Conservation (phyloP, 1,140 invertebrate genomes). For the Zaprionus vittiger region DNA sequence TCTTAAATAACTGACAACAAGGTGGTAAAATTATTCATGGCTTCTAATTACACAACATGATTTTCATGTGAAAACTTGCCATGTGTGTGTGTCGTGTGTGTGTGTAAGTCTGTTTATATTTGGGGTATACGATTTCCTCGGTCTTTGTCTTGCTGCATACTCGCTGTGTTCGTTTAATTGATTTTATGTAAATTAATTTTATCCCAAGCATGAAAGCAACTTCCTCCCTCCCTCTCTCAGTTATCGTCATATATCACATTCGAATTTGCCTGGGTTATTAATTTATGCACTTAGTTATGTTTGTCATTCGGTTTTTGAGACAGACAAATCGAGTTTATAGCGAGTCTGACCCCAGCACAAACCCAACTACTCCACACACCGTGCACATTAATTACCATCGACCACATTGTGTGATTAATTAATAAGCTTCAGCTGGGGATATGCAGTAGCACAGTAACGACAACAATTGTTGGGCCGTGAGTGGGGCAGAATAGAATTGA, state of each 20-base stretch:
- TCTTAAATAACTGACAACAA: constrained; percentile 75
- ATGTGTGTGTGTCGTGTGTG: constrained; percentile 12
- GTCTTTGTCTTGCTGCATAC: constrained; percentile 30
- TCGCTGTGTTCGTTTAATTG: constrained; percentile 73
- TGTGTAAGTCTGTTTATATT: constrained; percentile 11
- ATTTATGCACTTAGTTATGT: constrained; percentile 70
- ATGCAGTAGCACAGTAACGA: not conserved
- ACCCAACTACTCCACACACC: not conserved
- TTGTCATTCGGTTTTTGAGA: constrained; percentile 50
- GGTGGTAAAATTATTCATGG: constrained; percentile 80
- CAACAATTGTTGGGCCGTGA: not conserved
- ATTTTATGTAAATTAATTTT: constrained; percentile 79
- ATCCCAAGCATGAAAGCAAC: constrained; percentile 8
- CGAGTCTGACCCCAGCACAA: constrained; percentile 3
- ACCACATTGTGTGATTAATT: constrained; percentile 55
- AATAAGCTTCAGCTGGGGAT: constrained; percentile 3
- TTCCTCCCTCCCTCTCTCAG: not conserved
- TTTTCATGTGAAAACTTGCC: constrained; percentile 70
- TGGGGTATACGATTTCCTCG: constrained; percentile 12
- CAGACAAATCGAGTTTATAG: constrained; percentile 43
- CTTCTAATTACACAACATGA: constrained; percentile 80
- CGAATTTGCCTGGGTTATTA: constrained; percentile 56
- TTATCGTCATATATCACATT: constrained; percentile 36
- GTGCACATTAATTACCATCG: constrained; percentile 64
- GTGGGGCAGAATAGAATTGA: too few species aligned